Evolutionary conservation across 30 jellyfish, hydroid and myxozoan genomes (phyloP).

Genomic region (Cassiopea andromeda): DNA sequence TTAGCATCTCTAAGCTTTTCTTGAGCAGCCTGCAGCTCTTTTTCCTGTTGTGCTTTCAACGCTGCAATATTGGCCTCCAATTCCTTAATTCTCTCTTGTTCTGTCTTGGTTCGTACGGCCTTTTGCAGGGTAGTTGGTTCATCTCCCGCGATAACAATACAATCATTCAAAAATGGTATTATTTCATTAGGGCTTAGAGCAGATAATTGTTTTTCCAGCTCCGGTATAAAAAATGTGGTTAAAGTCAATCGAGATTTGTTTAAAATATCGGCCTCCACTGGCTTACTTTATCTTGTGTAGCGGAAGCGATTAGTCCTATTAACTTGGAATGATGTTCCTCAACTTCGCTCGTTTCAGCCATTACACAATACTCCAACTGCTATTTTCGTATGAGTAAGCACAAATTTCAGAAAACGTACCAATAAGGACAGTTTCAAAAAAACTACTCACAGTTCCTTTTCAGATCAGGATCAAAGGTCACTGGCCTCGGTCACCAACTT

Average conservation of each 20-base stretch:
- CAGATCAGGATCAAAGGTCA: neutral
- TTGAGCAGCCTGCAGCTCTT: slow-evolving; percentile 33
- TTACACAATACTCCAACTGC: neutral
- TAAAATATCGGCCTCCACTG: neutral
- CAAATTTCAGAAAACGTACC: neutral
- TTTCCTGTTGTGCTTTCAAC: slow-evolving; percentile 14
- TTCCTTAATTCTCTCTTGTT: slow-evolving; percentile 17
- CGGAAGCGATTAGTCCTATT: neutral
- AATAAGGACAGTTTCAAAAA: neutral
- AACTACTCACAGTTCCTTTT: neutral
- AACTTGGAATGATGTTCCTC: neutral
- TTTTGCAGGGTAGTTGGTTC: neutral
- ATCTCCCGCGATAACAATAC: neutral
- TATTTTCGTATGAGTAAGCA: neutral
- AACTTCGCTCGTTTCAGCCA: neutral
- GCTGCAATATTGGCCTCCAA: slow-evolving; percentile 24
- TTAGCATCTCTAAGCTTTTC: slow-evolving; percentile 1
- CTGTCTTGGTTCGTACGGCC: neutral
- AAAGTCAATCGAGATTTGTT: neutral
- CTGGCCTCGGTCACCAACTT: neutral
- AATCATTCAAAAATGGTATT: neutral
- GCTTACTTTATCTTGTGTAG: neutral
- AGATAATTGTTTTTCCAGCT: neutral
- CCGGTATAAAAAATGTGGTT: neutral
- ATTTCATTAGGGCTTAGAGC: neutral